Conservation (phyloP, 2,888 invertebrate genomes). For the Limenitis camilla region DNA sequence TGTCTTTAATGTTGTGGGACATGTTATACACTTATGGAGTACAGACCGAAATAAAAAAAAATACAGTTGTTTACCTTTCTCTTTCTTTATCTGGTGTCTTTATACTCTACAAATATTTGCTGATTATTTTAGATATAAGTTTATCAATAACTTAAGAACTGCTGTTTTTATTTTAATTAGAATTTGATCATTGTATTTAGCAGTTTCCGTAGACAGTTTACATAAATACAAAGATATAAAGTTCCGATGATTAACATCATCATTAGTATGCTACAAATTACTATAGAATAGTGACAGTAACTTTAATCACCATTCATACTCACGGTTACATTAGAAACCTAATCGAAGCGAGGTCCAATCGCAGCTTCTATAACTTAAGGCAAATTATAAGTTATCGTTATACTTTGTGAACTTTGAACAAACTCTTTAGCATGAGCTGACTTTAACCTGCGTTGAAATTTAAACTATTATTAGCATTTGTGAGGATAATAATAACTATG, state of each 20-base stretch:
- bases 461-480: slow-evolving; percentile 20
- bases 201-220: no score
- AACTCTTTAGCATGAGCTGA: slow-evolving; percentile 45
- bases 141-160: no score
- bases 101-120: no score
- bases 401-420: slow-evolving; percentile 48
- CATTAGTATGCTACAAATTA: no score
- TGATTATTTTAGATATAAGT: no score
- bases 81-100: no score
- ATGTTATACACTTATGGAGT: slow-evolving; percentile 21
- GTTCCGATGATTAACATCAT: no score
- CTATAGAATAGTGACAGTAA: no score
- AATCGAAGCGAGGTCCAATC: neutral
- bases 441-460: slow-evolving; percentile 32
- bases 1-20: slow-evolving; percentile 46
- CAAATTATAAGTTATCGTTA: slow-evolving; percentile 44
- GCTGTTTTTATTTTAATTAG: no score
- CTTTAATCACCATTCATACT: no score
- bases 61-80: neutral
- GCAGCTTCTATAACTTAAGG: slow-evolving; percentile 27
- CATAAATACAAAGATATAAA: no score
- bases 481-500: slow-evolving; percentile 12
- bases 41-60: neutral
- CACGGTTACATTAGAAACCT: neutral
- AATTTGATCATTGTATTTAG: no score